Evolutionary conservation across 2,113 vertebrate species (phyloP).

Genomic region (Noturus placidus): DNA sequence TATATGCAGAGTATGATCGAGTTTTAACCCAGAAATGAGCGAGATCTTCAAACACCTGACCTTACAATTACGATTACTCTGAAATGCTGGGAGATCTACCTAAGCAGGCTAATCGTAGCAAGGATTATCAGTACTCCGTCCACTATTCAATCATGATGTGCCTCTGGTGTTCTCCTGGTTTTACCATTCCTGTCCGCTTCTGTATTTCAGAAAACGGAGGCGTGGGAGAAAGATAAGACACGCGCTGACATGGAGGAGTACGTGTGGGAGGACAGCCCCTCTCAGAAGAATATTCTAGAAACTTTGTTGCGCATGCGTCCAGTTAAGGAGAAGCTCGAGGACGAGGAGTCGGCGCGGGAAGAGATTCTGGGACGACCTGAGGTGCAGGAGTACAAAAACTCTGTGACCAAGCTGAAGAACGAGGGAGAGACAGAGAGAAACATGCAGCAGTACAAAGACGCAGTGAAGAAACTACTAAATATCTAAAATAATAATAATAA

Average conservation of each 20-base stretch:
- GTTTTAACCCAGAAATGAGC: not conserved
- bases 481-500: slow-evolving; percentile 54
- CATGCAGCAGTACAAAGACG: slow-evolving; percentile 84
- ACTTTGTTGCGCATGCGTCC: slow-evolving; percentile 73
- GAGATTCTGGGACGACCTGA: slow-evolving; percentile 75
- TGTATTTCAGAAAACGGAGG: slow-evolving; percentile 85
- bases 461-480: slow-evolving; percentile 81
- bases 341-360: slow-evolving; percentile 59
- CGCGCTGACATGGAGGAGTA: slow-evolving; percentile 92
- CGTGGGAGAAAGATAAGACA: slow-evolving; percentile 85
- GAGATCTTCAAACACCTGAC: not conserved
- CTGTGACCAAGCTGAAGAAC: slow-evolving; percentile 80
- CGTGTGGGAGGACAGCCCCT: slow-evolving; percentile 84
- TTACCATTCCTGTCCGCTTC: slow-evolving; percentile 8
- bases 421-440: slow-evolving; percentile 80
- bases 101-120: not conserved
- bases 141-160: not conserved
- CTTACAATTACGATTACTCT: not conserved
- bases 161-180: not conserved
- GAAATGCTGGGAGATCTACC: not conserved
- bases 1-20: slow-evolving; percentile 53
- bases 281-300: slow-evolving; percentile 79
- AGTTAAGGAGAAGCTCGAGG: slow-evolving; percentile 61
- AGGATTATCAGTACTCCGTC: not conserved
- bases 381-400: slow-evolving; percentile 82